phyloP scores from a whole-genome alignment of 2,888 invertebrate genomes.

The Yponomeuta evonymella region DNA sequence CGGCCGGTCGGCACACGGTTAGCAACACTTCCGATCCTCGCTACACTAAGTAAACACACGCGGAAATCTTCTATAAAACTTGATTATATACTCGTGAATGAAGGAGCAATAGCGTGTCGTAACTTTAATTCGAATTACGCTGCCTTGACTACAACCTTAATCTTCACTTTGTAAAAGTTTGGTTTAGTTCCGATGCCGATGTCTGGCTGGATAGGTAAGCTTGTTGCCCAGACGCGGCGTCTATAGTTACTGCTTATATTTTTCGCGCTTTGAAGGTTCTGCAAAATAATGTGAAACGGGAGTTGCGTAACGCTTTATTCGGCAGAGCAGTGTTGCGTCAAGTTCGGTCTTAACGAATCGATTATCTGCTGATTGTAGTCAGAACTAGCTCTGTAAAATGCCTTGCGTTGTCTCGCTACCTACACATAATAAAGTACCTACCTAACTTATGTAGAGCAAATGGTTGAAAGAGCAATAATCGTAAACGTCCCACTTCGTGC shows the following conservation, averaged over 20 bases:
- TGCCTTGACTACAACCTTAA: background rate
- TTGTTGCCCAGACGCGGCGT: background rate
- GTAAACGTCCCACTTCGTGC: too few relatives aligned
- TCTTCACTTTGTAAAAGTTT: background rate
- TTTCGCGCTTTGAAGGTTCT: background rate
- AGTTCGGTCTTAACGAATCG: background rate
- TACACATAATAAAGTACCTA: too few relatives aligned
- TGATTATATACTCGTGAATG: background rate
- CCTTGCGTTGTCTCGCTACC: background rate
- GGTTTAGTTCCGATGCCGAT: background rate
- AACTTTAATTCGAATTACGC: background rate
- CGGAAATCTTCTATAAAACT: background rate
- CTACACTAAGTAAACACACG: background rate
- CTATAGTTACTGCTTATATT: background rate
- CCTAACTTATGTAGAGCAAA: too few relatives aligned
- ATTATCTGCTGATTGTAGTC: background rate
- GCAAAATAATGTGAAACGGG: background rate
- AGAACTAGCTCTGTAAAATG: constrained; percentile 2
- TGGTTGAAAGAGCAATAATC: too few relatives aligned
- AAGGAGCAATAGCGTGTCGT: too few relatives aligned
- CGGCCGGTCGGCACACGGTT: constrained; percentile 12
- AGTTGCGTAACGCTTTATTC: background rate
- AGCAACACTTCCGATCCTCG: constrained; percentile 7
- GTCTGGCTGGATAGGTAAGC: background rate
- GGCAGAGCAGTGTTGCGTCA: background rate